These are phyloP conservation scores for Clytia hemisphaerica DNA, from an alignment of 30 jellyfish, hydroid and myxozoan genomes.

Conservation along the genomic window DNA sequence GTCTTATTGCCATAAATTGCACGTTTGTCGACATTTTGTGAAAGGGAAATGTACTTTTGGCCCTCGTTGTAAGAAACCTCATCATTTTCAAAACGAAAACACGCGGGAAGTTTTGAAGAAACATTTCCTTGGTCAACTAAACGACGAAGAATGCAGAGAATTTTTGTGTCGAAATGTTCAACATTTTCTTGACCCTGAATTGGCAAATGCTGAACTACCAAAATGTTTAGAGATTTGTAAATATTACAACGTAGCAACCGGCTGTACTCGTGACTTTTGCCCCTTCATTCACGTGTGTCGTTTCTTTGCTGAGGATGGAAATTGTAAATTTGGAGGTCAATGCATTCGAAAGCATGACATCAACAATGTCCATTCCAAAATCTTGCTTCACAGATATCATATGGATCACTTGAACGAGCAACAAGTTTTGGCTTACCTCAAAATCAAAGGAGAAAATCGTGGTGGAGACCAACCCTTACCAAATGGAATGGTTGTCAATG, in stretches of 20 bases:
- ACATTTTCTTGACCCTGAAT: conserved; percentile 56
- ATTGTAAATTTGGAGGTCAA: conserved; percentile 79
- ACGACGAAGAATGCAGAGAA: conserved; percentile 47
- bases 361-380: conserved; percentile 42
- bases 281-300: conserved; percentile 88
- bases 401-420: conserved; percentile 32
- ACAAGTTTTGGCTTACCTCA: conserved; percentile 21
- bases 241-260: conserved; percentile 84
- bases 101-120: conserved; percentile 43
- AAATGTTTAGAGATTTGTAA: conserved; percentile 76
- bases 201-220: conserved; percentile 55
- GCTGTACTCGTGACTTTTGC: conserved; percentile 82
- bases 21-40: conserved; percentile 80
- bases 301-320: conserved; percentile 76
- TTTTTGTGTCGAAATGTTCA: conserved; percentile 89
- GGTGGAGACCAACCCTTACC: conserved; percentile 15
- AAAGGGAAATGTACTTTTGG: conserved; percentile 96
- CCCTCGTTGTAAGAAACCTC: conserved; percentile 88
- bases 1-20: conserved; percentile 58
- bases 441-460: conserved; percentile 32
- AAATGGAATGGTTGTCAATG: too few species aligned
- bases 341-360: conserved; percentile 83
- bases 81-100: conserved; percentile 55
- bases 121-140: conserved; percentile 47
- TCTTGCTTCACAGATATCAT: conserved; percentile 42